phyloP scores from a whole-genome alignment of 2,888 invertebrate genomes.

The Lamellibrachia satsuma region DNA sequence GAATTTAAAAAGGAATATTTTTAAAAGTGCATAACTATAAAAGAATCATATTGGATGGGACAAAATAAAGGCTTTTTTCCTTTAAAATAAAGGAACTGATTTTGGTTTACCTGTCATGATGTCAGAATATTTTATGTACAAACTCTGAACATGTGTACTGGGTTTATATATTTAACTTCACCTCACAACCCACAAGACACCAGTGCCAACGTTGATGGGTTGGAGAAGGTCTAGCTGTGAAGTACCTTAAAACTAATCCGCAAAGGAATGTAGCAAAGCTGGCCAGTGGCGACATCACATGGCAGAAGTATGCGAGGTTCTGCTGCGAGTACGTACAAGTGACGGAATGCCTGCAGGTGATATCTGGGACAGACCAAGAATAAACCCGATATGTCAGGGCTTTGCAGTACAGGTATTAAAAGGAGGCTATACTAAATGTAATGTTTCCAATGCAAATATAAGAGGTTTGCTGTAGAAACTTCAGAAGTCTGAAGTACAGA shows the following conservation, averaged over 20 bases:
- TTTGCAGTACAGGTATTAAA: not conserved
- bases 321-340: slow-evolving; percentile 92
- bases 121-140: not conserved
- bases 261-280: slow-evolving; percentile 84
- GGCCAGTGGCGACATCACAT: slow-evolving; percentile 81
- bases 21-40: no score
- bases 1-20: no score
- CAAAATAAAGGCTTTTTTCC: no score
- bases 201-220: not conserved
- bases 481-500: no score
- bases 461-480: no score
- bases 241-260: slow-evolving; percentile 69
- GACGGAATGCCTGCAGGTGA: slow-evolving; percentile 95
- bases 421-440: not conserved
- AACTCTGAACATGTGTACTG: not conserved
- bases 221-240: not conserved
- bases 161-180: no score
- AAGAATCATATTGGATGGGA: no score
- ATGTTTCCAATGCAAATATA: not conserved
- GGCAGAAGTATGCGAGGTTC: slow-evolving; percentile 90
- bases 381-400: not conserved
- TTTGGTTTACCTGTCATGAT: no score
- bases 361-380: slow-evolving; percentile 73
- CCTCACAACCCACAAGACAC: not conserved
- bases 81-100: no score